Evolutionary conservation across 2,113 vertebrate genomes (phyloP), one percentile per base, ranked within the genome.

Genomic region (Aphyosemion australe): DNA sequence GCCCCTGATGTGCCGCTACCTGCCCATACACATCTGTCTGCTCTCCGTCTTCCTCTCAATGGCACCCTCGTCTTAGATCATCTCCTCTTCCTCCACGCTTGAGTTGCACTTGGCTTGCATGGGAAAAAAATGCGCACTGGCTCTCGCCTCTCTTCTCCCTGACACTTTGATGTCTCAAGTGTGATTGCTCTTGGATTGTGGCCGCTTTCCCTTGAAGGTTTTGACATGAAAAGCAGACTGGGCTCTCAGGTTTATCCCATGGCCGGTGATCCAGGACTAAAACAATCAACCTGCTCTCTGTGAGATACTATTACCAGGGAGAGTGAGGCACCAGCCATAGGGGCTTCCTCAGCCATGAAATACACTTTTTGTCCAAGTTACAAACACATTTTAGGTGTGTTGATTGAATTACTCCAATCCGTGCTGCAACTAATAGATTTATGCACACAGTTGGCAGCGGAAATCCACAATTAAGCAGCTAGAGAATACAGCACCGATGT

Each of bases 211-310:
- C 89, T 92, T 91, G 90, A 91, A 92, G 90, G 83, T 86, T 89
- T 91, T 91, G 91, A 91, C 92, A 92, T 92, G 90, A 93, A 92
- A 92, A 92, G 91, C 88, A 84, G 87, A 78, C 85, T 64, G 76
- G 74, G 83, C 76, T 91, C 91, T 93, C 89, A 90, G 87, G 84
- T 93, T 93, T 89, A 91, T 84, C 89, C 88, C 88, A 82, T 32
- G 67, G 80, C 89, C 90, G 84, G 76, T 92, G 93, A 94, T 90
- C 92, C 91, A 70, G 84, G 89, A 93, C 93, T 92, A 92, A 93
- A 93, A 91, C 91, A 92, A 92, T 93, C 91, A 91, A 84, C 85
- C 83, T 43, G 73, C 79, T 87, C 87, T 72, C 90, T 82, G 85
- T 76, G 78, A 85, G 91, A 93, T 94, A 90, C 91, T 90, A 82